phyloP scores from a whole-genome alignment of 2,113 vertebrate genomes.

The Gnathonemus longibarbis region DNA sequence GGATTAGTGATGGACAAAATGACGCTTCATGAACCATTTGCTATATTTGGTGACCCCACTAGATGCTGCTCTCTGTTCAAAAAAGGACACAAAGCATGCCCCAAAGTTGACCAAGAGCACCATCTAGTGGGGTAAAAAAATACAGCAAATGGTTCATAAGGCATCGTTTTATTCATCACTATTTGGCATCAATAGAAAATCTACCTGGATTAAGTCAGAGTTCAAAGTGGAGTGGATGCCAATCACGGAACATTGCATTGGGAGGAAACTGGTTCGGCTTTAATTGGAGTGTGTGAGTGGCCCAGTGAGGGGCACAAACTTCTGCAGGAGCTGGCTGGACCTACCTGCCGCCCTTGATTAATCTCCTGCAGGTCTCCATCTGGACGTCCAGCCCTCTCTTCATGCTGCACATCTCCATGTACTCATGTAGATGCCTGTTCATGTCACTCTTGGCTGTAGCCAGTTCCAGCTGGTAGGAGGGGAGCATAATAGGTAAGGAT shows the following conservation, averaged over 20 bases:
- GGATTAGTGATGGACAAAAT: background rate
- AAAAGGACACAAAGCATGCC: background rate
- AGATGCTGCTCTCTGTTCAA: background rate
- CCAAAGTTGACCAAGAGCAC: background rate
- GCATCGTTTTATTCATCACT: background rate
- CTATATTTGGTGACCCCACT: background rate
- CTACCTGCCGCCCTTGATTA: conserved; percentile 88
- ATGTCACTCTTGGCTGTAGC: conserved; percentile 88
- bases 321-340: background rate
- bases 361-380: conserved; percentile 74
- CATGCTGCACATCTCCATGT: conserved; percentile 96
- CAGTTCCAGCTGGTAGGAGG: conserved; percentile 68
- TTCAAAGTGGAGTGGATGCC: background rate
- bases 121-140: background rate
- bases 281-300: background rate
- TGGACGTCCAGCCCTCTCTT: conserved; percentile 86
- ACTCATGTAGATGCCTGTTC: conserved; percentile 85
- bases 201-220: background rate
- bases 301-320: background rate
- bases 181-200: background rate
- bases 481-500: background rate
- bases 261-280: background rate
- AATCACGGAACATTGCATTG: background rate
- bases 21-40: background rate
- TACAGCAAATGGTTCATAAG: background rate